Conservation (phyloP, 37 sponge, comb jelly and placozoan species). For the Beroe ovata region DNA sequence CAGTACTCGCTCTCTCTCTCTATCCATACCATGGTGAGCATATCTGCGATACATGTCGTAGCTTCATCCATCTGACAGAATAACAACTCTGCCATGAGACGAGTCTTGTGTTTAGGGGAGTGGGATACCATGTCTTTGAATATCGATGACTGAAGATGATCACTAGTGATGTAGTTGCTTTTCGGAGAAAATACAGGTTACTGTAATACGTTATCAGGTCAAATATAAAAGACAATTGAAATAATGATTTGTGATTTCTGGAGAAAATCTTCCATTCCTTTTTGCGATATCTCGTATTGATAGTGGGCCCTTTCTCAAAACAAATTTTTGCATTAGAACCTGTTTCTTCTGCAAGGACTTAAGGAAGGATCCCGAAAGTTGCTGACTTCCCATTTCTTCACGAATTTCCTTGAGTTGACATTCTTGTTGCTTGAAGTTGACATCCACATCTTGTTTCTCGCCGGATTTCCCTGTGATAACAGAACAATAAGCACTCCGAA, state of each 20-base stretch:
- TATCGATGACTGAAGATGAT: not conserved
- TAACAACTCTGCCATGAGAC: slow-evolving; percentile 3
- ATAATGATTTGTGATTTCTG: too few species aligned
- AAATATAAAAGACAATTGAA: too few species aligned
- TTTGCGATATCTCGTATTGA: too few species aligned
- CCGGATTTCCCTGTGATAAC: too few species aligned
- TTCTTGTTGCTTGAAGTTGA: too few species aligned
- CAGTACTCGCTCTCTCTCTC: too few species aligned
- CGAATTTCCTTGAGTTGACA: slow-evolving; percentile 1
- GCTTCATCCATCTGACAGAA: slow-evolving; percentile 56
- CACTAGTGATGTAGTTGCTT: not conserved
- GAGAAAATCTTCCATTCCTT: too few species aligned
- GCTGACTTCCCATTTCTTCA: not conserved
- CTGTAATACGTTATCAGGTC: too few species aligned
- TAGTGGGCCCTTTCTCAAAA: too few species aligned
- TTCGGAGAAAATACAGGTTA: too few species aligned
- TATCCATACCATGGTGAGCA: slow-evolving; percentile 59
- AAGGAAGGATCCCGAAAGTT: slow-evolving; percentile 39
- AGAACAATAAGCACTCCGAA: too few species aligned
- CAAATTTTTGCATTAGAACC: not conserved
- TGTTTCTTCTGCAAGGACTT: slow-evolving; percentile 44
- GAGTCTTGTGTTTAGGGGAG: not conserved
- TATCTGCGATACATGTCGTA: slow-evolving; percentile 47
- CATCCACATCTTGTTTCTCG: too few species aligned
- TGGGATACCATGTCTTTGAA: slow-evolving; percentile 23